Base-by-base conservation (phyloP, 2,797 vertebrate species). In the Gastrophryne carolinensis region DNA sequence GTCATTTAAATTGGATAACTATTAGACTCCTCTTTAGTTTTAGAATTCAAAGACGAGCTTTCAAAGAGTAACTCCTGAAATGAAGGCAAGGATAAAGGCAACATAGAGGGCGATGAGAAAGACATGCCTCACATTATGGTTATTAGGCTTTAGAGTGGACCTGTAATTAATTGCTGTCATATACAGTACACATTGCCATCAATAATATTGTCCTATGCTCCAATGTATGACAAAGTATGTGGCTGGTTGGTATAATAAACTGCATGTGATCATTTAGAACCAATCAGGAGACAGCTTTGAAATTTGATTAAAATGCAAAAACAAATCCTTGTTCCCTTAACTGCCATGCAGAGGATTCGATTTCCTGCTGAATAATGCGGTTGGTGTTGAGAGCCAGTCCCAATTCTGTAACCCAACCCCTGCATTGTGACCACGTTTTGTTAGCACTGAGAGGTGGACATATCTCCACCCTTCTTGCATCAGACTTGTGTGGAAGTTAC, bases 1-100 rank as follows among this genome's bases (percentile, higher is more conserved):
- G 30, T 56, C 50, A 54, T 37, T 41, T 52, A 56, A 44, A 69
- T 69, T 69, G 52, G 34, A 69, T 69, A 57, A 69, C 52, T n/a
- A 39, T 69, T 69, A 69, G 23, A 27, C 26, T 69, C 52, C 19
- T 69, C 24, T 26, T 35, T 44, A 56, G 23, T 69, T 41, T 53
- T 26, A 39, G 39, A 32, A 13, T 54, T 68, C 50, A 13, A 29
- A n/a, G 11, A 44, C 50, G 35, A 52, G 27, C 12, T 27, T 34
- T n/a, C n/a, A n/a, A n/a, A n/a, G n/a, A 35, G 63, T 66, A 29
- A 66, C 63, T n/a, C 21, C 15, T 27, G 32, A 44, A 63, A 52
- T 17, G 47, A 66, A 35, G 17, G 23, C 32, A 41, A 41, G 30
- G 30, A 69, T n/a, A 19, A 56, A 27, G 49, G 4, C 7, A 34